Evolutionary conservation across 1,140 invertebrate species (phyloP).

Genomic region (Drosophila tropicalis): DNA sequence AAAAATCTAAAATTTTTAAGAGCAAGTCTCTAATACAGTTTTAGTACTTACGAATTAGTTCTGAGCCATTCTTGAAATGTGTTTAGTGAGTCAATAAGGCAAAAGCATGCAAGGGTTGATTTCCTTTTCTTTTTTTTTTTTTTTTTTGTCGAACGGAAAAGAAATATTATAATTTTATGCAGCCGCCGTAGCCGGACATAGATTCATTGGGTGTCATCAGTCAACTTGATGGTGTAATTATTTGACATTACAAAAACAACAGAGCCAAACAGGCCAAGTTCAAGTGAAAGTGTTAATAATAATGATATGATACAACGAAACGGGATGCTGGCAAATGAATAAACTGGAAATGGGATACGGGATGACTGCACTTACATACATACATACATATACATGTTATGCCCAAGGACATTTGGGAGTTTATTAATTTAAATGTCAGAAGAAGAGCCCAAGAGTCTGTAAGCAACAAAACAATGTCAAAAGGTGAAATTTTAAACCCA

Average conservation of each 20-base stretch:
- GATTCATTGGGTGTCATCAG: slow-evolving; percentile 83
- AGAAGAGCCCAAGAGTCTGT: slow-evolving; percentile 5
- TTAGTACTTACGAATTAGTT: too few relatives aligned
- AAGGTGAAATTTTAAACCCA: slow-evolving; percentile 82
- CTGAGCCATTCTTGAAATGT: not conserved
- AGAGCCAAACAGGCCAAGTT: slow-evolving; percentile 53
- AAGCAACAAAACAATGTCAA: slow-evolving; percentile 57
- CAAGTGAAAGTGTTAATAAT: slow-evolving; percentile 81
- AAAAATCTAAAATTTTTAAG: too few relatives aligned
- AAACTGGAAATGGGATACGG: slow-evolving; percentile 68
- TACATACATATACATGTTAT: slow-evolving; percentile 15
- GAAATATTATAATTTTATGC: slow-evolving; percentile 80
- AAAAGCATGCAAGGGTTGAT: slow-evolving; percentile 24
- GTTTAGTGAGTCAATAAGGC: slow-evolving; percentile 23
- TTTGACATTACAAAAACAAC: slow-evolving; percentile 66
- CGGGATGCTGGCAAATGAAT: slow-evolving; percentile 42
- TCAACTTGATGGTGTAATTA: slow-evolving; percentile 84
- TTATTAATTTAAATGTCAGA: slow-evolving; percentile 82
- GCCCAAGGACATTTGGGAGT: slow-evolving; percentile 34
- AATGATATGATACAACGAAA: slow-evolving; percentile 51
- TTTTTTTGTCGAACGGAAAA: slow-evolving; percentile 23
- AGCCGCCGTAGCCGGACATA: slow-evolving; percentile 67
- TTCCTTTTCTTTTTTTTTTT: not conserved
- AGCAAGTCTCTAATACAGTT: too few relatives aligned
- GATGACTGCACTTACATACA: slow-evolving; percentile 58